A percentile compares a stretch with the other conserved stretches of the same genome.
These are phyloP conservation scores for Megamerina dolium DNA, from an alignment of 2,888 invertebrate genomes.

Conservation along the genomic window DNA sequence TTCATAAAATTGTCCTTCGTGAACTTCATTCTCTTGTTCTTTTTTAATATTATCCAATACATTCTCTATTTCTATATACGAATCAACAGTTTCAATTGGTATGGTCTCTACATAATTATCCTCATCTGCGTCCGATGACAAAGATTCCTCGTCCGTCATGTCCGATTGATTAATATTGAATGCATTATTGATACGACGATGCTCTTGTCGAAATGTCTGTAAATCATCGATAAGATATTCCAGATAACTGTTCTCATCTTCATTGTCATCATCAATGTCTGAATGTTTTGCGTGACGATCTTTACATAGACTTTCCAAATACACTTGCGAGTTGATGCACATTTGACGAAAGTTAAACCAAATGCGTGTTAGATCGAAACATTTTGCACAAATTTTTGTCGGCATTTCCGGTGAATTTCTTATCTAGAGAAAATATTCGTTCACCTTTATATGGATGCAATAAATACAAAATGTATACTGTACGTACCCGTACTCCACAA, in stretches of 20 bases:
- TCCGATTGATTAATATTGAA: constrained; percentile 1
- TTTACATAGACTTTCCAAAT: constrained; percentile 25
- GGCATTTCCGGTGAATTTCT: constrained; percentile 25
- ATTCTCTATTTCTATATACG: constrained; percentile 16
- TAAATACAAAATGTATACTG: no score
- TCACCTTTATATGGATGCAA: neutral
- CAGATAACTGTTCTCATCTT: constrained; percentile 21
- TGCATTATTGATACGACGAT: constrained; percentile 7
- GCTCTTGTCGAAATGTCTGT: constrained; percentile 16
- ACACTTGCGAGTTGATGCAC: constrained; percentile 41
- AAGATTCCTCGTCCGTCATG: neutral
- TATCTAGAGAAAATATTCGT: constrained; percentile 10
- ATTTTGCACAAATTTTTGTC: constrained; percentile 32
- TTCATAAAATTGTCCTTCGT: neutral
- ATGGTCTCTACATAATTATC: constrained; percentile 20
- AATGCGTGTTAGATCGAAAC: constrained; percentile 35
- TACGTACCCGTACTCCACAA: constrained; percentile 32
- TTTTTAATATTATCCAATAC: constrained; percentile 15
- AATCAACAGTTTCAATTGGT: constrained; percentile 13
- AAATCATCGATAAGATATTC: constrained; percentile 25
- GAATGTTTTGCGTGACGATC: constrained; percentile 5
- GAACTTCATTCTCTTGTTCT: constrained; percentile 12
- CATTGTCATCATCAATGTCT: constrained; percentile 19
- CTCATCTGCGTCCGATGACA: no score
- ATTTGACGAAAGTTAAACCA: constrained; percentile 42